A percentile compares a stretch with the other conserved stretches of the same genome.
Evolutionary conservation across 64 coral and sea anemone species (phyloP).

Genomic region (Pocillopora damicornis): DNA sequence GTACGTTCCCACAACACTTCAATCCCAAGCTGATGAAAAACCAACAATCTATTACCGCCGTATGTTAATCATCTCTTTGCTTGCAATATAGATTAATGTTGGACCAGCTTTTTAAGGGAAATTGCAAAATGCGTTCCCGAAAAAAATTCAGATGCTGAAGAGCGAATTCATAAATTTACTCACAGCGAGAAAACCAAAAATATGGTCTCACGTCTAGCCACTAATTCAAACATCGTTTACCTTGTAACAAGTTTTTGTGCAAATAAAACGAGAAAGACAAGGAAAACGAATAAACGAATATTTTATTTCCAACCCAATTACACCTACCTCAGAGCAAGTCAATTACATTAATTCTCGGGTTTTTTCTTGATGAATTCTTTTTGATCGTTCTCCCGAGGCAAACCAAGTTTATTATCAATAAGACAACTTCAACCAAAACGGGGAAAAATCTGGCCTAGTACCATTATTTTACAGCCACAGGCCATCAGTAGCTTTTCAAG

Average conservation of each 20-base stretch:
- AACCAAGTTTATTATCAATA: no score
- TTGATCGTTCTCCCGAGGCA: neutral
- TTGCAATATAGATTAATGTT: no score
- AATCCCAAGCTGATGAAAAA: no score
- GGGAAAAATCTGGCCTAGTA: neutral
- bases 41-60: no score
- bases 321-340: neutral
- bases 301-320: neutral
- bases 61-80: no score
- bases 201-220: neutral
- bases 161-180: neutral
- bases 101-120: no score
- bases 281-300: neutral
- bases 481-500: neutral
- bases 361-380: neutral
- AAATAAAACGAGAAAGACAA: neutral
- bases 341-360: neutral
- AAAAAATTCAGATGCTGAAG: no score
- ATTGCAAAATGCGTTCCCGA: no score
- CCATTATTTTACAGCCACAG: neutral
- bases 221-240: conserved; percentile 9
- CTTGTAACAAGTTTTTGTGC: neutral
- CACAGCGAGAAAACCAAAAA: neutral
- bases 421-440: neutral
- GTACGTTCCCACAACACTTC: no score